Evolutionary conservation across 2,888 invertebrate species (phyloP).

Genomic region (Cryptocephalus moraei): DNA sequence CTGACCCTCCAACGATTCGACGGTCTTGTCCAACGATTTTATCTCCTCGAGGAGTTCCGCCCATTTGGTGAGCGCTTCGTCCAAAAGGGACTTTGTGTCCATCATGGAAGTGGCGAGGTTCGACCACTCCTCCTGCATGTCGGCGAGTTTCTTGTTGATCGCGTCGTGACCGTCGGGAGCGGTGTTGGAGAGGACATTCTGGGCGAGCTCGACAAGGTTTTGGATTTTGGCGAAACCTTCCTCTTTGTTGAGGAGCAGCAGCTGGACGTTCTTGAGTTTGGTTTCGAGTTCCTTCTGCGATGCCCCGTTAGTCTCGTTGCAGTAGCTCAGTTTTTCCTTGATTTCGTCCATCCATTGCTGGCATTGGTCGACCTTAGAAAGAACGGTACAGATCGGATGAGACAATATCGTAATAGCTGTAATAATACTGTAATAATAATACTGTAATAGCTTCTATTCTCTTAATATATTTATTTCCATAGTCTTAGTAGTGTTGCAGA

Average conservation of each 20-base stretch:
- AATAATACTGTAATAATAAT: no score
- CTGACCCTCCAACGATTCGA: conserved; percentile 66
- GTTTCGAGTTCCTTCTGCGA: conserved; percentile 79
- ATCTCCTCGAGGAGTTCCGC: conserved; percentile 83
- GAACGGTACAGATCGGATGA: conserved; percentile 60
- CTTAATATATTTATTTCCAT: no score
- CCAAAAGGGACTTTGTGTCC: conserved; percentile 78
- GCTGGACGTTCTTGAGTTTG: conserved; percentile 76
- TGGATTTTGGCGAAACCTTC: conserved; percentile 86
- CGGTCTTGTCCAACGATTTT: conserved; percentile 71
- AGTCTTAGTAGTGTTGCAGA: no score
- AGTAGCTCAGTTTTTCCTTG: conserved; percentile 70
- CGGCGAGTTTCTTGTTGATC: conserved; percentile 73
- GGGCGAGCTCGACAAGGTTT: conserved; percentile 80
- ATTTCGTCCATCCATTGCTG: conserved; percentile 68
- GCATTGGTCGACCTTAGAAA: conserved; percentile 28
- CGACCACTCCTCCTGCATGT: conserved; percentile 86
- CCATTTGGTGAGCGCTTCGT: conserved; percentile 87
- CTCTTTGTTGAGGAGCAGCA: conserved; percentile 81
- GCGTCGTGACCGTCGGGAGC: conserved; percentile 78
- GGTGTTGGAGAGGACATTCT: conserved; percentile 83
- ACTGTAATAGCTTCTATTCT: no score
- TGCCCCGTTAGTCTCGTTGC: conserved; percentile 65
- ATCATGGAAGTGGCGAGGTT: conserved; percentile 77
- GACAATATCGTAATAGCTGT: no score